Evolutionary conservation across 2,113 vertebrate species (phyloP), one percentile per base, ranked within the genome.

Genomic region (Lepisosteus osseus): DNA sequence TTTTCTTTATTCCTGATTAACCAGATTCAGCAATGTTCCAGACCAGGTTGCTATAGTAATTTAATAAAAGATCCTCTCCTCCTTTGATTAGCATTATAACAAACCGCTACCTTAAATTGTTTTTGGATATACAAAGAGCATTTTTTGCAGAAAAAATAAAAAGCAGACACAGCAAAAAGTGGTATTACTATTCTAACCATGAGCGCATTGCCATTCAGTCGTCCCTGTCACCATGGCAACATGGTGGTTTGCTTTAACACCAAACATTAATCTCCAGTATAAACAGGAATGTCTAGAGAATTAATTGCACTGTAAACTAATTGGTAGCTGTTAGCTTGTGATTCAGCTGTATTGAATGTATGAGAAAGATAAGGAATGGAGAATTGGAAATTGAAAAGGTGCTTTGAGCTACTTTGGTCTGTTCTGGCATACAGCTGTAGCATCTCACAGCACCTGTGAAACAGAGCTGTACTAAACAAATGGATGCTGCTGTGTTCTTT

Each of bases 131-230:
- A 80, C 82, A 79, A 80, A 82, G 78, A 79, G 41, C 77, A 83
- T 86, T 83, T 51, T 51, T 9, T 82, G 82, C 83, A 81, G 72
- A 68, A 82, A 69, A 75, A 76, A 29, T 29, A 29, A 45, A 76
- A 55, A 47, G 59, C 45, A 79, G 75, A 78, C 87, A 87, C 85
- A 89, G 80, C 80, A 70, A 75, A 91, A 85, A 90, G 82, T 87
- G 87, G 88, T 91, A 67, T 73, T 81, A 76, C 62, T 77, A 41
- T 67, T 76, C 68, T 54, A 42, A 68, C 77, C 59, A 42, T 54
- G 73, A 65, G 63, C 8, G 47, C 61, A 67, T 68, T 56, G 44
- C 42, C 42, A 40, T 68, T 76, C 63, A 67, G 47, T 65, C 43
- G 64, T 72, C 72, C 43, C 64, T 13, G 13, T 83, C 70, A 54